Base-by-base conservation (phyloP, 37 sponge, comb jelly and placozoan genomes). In the Tethya wilhelma region DNA sequence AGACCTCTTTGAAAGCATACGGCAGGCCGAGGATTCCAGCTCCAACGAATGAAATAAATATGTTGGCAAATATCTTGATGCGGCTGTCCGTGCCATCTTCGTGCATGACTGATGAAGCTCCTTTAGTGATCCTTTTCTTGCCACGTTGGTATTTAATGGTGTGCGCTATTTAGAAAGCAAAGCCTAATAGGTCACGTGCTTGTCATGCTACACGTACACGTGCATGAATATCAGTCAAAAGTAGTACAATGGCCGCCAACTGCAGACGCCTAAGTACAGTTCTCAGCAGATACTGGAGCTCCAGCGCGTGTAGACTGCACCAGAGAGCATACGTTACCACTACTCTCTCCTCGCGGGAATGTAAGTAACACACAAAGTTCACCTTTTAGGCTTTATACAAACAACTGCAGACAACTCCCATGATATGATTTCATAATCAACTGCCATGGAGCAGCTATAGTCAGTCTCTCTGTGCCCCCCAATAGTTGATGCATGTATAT, bases 11-110 rank as follows among this genome's bases (percentile, higher is more conserved):
- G 88, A 95, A 98, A 29, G 98, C 98, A 70, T 87, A 98, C 0
- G 98, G 98, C 0, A 98, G 81, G 5, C 96, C 98, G 0, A 98
- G 81, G 38, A 98, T 90, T 2, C 98, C 98, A 43, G 98, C 90
- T 63, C 98, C 98, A 43, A 98, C 87, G 78, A 98, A 98, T 0
- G 98, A 90, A 22, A 98, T 98, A 75, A 93, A 88, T 53, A 98
- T 95, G 75, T 98, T 98, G 43, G 89, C 98, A 55, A 93, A 98
- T 20, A 93, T 78, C 45, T 95, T 98, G 60, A 90, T 23, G 2
- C 63, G 41, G 41, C 86, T 86, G 63, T 62, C 19, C 0, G 91
- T 90, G 1, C 86, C 86, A 28, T 82, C 86, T 56, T 73, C 77
- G 58, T 71, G 72, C 78, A 85, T 85, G 8, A 14, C 56, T 28